These are phyloP conservation scores for Etheostoma nigrum DNA, from an alignment of 2,797 vertebrate species.

Conservation along the genomic window DNA sequence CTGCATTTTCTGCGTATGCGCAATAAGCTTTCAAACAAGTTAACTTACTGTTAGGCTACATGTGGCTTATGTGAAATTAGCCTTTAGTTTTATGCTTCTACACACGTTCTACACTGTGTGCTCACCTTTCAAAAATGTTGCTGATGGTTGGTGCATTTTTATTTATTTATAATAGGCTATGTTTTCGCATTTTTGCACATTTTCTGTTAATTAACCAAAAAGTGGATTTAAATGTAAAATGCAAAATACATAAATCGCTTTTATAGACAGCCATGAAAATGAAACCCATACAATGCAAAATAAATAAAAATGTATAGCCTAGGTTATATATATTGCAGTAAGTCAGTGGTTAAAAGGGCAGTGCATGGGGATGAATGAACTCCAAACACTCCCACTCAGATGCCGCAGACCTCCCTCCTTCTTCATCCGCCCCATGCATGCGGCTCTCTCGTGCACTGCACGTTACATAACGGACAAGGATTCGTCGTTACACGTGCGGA, in stretches of 20 bases:
- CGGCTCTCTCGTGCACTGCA: background rate
- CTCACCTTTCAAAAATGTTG: too few relatives aligned
- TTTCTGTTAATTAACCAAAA: background rate
- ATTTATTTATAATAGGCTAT: too few relatives aligned
- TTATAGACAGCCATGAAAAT: too few relatives aligned
- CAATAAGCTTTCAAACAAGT: background rate
- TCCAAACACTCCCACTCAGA: background rate
- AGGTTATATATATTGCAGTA: background rate
- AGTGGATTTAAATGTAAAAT: background rate
- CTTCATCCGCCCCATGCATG: background rate
- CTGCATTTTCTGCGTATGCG: background rate
- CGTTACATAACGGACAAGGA: slow-evolving; percentile 69
- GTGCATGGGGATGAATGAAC: slow-evolving; percentile 41
- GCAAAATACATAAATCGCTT: background rate
- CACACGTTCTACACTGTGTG: too few relatives aligned
- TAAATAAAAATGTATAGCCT: background rate
- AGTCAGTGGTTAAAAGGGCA: background rate
- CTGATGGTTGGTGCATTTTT: too few relatives aligned
- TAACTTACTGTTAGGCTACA: too few relatives aligned
- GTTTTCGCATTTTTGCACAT: too few relatives aligned
- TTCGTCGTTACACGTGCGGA: slow-evolving; percentile 73
- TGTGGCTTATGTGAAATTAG: too few relatives aligned
- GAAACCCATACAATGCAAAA: background rate
- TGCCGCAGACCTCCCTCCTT: slow-evolving; percentile 21
- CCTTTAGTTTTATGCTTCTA: too few relatives aligned